Conservation (phyloP, 2,888 invertebrate species). For the Capitulum mitella region DNA sequence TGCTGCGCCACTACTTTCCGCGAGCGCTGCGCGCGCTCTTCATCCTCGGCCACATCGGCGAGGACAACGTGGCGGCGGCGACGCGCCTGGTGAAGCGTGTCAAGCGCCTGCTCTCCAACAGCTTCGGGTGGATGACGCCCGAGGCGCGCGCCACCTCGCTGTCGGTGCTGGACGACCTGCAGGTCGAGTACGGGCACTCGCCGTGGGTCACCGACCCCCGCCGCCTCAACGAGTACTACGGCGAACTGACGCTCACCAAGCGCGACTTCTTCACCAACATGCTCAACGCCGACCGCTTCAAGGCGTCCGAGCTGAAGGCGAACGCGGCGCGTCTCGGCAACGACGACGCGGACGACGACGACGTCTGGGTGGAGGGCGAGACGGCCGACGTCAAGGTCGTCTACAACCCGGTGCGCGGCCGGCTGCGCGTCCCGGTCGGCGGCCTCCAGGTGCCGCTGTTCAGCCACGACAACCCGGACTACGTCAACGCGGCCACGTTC, state of each 20-base stretch:
- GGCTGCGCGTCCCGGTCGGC: background rate
- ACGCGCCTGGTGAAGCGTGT: background rate
- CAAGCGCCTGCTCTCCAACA: too few relatives aligned
- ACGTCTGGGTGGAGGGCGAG: conserved; percentile 3
- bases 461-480: background rate
- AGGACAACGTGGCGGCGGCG: conserved; percentile 6
- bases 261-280: background rate
- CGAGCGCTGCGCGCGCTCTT: background rate
- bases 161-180: background rate
- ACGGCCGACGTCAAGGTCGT: background rate
- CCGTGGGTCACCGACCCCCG: background rate
- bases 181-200: background rate
- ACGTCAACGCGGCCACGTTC: conserved; percentile 14
- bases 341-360: background rate
- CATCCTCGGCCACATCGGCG: conserved; percentile 1
- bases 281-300: background rate
- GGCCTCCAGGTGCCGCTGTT: conserved; percentile 13
- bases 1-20: background rate
- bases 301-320: background rate
- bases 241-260: background rate
- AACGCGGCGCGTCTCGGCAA: background rate
- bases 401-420: background rate
- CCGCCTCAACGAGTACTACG: conserved; percentile 1
- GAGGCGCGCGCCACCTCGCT: background rate
- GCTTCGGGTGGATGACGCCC: conserved; percentile 9